These are phyloP conservation scores for Nowickia ferox DNA, from an alignment of 2,888 invertebrate species.

Conservation along the genomic window DNA sequence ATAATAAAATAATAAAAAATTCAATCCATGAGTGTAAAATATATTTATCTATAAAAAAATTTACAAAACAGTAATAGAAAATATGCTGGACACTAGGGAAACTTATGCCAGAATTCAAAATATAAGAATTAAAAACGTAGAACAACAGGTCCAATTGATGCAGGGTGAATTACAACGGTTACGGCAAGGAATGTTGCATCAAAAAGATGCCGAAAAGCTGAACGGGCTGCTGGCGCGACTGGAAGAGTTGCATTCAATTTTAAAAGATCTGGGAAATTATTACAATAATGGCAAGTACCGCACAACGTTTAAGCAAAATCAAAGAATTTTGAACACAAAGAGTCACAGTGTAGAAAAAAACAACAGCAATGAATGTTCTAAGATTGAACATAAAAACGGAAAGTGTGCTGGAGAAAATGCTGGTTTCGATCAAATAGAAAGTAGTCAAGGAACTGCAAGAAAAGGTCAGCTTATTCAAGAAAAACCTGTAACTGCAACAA, in stretches of 20 bases:
- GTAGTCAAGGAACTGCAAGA: neutral
- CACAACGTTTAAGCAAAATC: neutral
- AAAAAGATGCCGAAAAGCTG: constrained; percentile 56
- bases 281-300: neutral
- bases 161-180: constrained; percentile 57
- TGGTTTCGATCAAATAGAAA: neutral
- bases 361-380: neutral
- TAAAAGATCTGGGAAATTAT: constrained; percentile 61
- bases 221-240: constrained; percentile 49
- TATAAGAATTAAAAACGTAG: constrained; percentile 65
- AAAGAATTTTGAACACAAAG: neutral
- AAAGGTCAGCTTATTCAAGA: neutral
- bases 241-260: constrained; percentile 57
- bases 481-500: neutral
- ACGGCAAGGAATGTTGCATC: constrained; percentile 58
- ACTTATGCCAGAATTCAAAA: constrained; percentile 28
- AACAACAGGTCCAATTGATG: constrained; percentile 63
- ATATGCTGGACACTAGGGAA: constrained; percentile 33
- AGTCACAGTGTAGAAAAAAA: neutral
- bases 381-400: neutral
- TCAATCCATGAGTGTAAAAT: neutral
- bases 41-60: neutral
- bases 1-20: too few species aligned
- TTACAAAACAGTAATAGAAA: neutral
- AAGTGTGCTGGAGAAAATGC: neutral